Conservation (phyloP, 2,888 invertebrate genomes). For the Ophion obscuratus region DNA sequence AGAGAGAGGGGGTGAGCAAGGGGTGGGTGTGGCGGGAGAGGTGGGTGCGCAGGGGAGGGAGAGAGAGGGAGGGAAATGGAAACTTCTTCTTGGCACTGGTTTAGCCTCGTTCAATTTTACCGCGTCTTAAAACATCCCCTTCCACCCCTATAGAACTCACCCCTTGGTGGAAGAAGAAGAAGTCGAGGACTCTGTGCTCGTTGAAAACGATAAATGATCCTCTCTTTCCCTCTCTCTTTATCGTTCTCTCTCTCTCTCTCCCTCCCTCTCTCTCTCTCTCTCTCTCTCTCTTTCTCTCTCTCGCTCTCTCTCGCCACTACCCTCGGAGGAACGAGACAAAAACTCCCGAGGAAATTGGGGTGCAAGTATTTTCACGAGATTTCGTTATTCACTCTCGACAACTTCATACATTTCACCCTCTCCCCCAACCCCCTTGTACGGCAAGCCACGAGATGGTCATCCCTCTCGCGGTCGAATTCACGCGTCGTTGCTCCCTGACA, state of each 20-base stretch:
- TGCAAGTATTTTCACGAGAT: constrained; percentile 53
- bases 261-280: neutral
- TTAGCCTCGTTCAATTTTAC: constrained; percentile 60
- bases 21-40: too few relatives aligned
- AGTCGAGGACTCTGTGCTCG: constrained; percentile 50
- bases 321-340: constrained; percentile 14
- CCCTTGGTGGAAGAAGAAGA: constrained; percentile 15
- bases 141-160: neutral
- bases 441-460: neutral
- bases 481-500: neutral
- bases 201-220: constrained; percentile 62
- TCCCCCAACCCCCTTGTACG: neutral
- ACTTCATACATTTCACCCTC: constrained; percentile 11
- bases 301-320: neutral
- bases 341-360: constrained; percentile 53
- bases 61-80: constrained; percentile 14
- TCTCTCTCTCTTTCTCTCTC: constrained; percentile 1
- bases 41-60: neutral
- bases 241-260: constrained; percentile 9
- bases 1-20: neutral
- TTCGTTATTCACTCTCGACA: constrained; percentile 50
- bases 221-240: constrained; percentile 15
- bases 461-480: neutral
- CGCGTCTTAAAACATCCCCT: constrained; percentile 37
- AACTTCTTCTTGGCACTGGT: constrained; percentile 57